Evolutionary conservation across 2,888 invertebrate genomes (phyloP).

Genomic region (Biston stratarius): DNA sequence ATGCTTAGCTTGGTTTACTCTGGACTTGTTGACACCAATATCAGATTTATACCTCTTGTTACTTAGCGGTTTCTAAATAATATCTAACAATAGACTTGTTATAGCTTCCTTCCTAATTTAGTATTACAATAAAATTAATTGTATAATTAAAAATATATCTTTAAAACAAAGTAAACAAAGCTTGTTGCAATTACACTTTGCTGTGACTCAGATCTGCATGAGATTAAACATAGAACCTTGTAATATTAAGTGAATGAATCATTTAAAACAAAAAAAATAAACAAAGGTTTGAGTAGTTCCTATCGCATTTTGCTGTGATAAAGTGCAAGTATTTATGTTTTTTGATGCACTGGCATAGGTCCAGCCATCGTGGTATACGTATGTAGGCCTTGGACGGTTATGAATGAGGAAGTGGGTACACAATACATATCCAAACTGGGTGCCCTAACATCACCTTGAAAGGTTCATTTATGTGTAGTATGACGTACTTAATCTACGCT

Average conservation of each 20-base stretch:
- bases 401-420: conserved; percentile 46
- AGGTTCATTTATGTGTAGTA: conserved; percentile 56
- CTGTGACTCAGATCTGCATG: conserved; percentile 24
- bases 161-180: conserved; percentile 5
- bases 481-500: conserved; percentile 48
- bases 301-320: conserved; percentile 50
- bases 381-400: conserved; percentile 53
- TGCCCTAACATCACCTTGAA: conserved; percentile 67
- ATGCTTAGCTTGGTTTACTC: too few relatives aligned
- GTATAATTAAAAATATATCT: not conserved
- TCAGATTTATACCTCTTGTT: too few relatives aligned
- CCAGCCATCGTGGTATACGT: conserved; percentile 59
- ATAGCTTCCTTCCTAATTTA: too few relatives aligned
- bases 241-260: conserved; percentile 32
- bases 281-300: conserved; percentile 51
- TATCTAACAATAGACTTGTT: too few relatives aligned
- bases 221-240: conserved; percentile 14
- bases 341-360: conserved; percentile 65
- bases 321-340: conserved; percentile 46
- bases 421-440: conserved; percentile 50
- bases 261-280: conserved; percentile 56
- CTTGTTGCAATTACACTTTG: conserved; percentile 2
- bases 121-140: not conserved
- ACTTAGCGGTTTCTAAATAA: too few relatives aligned
- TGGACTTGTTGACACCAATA: too few relatives aligned